Evolutionary conservation across 2,113 vertebrate species (phyloP), one percentile per base, ranked within the genome.

Genomic region (Nymphicus hollandicus): DNA sequence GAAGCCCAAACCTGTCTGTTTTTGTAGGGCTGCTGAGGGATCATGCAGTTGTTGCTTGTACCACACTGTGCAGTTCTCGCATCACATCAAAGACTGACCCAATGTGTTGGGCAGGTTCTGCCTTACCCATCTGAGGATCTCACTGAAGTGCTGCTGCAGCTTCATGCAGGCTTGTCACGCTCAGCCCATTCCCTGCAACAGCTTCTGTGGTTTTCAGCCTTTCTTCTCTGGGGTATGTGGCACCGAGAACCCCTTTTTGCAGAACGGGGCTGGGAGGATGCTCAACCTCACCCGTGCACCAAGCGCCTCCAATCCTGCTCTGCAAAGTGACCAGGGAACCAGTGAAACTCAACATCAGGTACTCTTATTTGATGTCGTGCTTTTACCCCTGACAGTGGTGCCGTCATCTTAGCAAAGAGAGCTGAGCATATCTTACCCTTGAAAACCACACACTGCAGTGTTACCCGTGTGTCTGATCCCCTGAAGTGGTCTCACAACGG

Each of bases 401-500:
- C 64, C n/a, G 17, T 39, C 61, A 8, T n/a, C 58, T 55, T 35
- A 72, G 39, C 86, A 73, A 37, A 17, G 43, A 53, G 31, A 33
- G 23, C 61, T 35, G 13, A 60, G 64, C 46, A 31, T 16, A 41
- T 52, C 18, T 47, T 64, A 37, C n/a, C 66, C 68, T 41, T 52
- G 49, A 33, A 27, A 35, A 19, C 35, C 16, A 5, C 6, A 9
- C 1, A 7, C 23, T 0, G 0, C 6, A 6, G 28, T 13, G 25
- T 60, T 72, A 22, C 9, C 44, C 3, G 3, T 3, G 56, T 14
- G 49, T 17, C 39, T 64, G 63, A n/a, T 44, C 35, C 44, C 64
- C 55, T 2, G 14, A 14, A 28, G 11, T 1, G 12, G 52, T 82
- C 86, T 49, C 52, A 11, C 52, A 7, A 1, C 0, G 0, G 10